Base-by-base conservation (phyloP, 2,797 vertebrate species). In the Acridotheres tristis region DNA sequence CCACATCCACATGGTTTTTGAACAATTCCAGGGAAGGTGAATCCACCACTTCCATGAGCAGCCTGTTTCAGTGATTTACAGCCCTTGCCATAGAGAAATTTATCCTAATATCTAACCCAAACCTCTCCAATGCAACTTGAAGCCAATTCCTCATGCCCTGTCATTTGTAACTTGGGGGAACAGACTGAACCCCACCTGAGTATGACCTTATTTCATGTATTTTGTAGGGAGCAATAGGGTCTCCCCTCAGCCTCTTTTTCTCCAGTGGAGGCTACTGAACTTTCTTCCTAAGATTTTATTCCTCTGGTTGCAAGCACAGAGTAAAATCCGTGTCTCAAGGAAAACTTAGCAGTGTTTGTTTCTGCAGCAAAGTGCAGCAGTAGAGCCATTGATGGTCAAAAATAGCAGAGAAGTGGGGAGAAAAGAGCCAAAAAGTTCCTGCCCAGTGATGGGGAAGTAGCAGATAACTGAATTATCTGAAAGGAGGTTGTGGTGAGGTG, bases 171-270 rank as follows among this genome's bases (percentile, higher is more conserved):
- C 7, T 16, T 50, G 30, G 25, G 25, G 45, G 32, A 57, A 76
- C 14, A 38, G 14, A 45, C 2, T 1, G 1, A 61, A 0, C 5
- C 23, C 4, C 30, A 32, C 4, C 27, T 55, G 22, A 14, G 9
- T 23, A 27, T 2, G 3, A 40, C 14, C 29, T 57, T 36, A 29
- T 45, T 58, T 36, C 5, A 34, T 25, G 17, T 13, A 13, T 30
- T 58, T 58, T 51, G 10, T 34, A 30, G 14, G 10, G 58, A 77
- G 29, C 1, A 63, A 40, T 5, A n/a, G 61, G 29, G 5, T 34
- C 4, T 40, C 10, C 10, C 14, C 25, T 58, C 29, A 45, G 25
- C n/a, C 20, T 65, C 10, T 15, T 58, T 58, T 58, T 30, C 51
- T 79, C 23, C 45, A 80, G 27, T 11, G 10, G 51, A 61, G 5